phyloP scores from a whole-genome alignment of 2,888 invertebrate species.

The Cylloceria caligata region DNA sequence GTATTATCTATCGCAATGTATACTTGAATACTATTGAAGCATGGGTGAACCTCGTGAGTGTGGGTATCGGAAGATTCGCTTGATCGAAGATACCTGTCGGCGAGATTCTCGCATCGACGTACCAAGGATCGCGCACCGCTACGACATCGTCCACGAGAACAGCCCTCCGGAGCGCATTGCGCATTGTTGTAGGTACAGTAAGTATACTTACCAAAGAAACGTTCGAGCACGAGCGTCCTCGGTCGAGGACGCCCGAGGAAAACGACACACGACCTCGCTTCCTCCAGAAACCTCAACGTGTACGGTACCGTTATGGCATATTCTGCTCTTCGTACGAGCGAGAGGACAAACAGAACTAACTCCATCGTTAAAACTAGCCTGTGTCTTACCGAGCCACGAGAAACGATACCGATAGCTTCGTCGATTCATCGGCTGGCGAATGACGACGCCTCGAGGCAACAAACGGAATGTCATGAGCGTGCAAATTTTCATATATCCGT shows the following conservation, averaged over 20 bases:
- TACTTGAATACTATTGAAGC: conserved; percentile 19
- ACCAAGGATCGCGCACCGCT: conserved; percentile 37
- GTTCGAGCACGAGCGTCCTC: conserved; percentile 64
- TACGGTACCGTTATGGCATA: conserved; percentile 65
- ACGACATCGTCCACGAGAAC: conserved; percentile 53
- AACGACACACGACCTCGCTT: conserved; percentile 58
- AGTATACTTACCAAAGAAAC: conserved; percentile 34
- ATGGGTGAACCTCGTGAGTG: neutral
- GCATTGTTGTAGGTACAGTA: neutral
- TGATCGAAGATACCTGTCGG: conserved; percentile 68
- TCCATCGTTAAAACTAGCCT: conserved; percentile 51
- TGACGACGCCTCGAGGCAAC: conserved; percentile 12
- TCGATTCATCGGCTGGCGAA: conserved; percentile 21
- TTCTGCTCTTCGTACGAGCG: conserved; percentile 64
- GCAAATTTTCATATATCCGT: conserved; percentile 15
- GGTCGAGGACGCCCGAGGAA: conserved; percentile 65
- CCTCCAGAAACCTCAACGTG: conserved; percentile 34
- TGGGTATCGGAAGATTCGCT: conserved; percentile 54
- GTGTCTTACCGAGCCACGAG: neutral
- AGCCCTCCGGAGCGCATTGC: neutral
- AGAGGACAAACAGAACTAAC: conserved; percentile 46
- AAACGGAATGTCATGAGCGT: conserved; percentile 19
- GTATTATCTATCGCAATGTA: conserved; percentile 59
- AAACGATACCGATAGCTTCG: conserved; percentile 6
- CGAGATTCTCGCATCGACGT: conserved; percentile 65